Evolutionary conservation across 2,113 vertebrate genomes (phyloP), one percentile per base, ranked within the genome.

Genomic region (Pelusios castaneus): DNA sequence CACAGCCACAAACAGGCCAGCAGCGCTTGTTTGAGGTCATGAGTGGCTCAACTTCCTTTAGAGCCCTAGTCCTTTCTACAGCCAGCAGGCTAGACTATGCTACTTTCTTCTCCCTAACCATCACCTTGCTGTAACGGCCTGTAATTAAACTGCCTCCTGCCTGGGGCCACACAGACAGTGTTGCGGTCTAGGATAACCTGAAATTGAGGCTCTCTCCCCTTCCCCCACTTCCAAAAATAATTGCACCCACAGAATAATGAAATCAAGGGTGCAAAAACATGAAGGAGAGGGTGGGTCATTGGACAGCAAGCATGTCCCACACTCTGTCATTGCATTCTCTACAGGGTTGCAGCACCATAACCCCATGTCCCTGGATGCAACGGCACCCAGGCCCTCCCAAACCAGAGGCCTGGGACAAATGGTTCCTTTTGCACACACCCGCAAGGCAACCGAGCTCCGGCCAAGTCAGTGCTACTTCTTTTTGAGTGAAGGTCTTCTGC

Each of bases 1-100:
- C 83, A 82, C 7, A 41, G 75, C 83, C 73, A 84, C 78, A 80
- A 43, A 76, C 55, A 1, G 2, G 8, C 8, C 0, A 0, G 21
- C n/a, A 0, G 10, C 19, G 41, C 38, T 13, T 9, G 51, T 22
- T 79, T 49, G 1, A 0, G 6, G 10, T 51, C 5, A 84, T 17
- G 49, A 88, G 76, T 54, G 94, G 76, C 82, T 45, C 87, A 82
- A 54, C 63, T 80, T 79, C 31, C 76, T 75, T 41, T 84, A 84
- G 82, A 52, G 87, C 70, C 4, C 22, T n/a, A n/a, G 21, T 70
- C 67, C 0, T 0, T 22, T 87, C 24, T 80, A 17, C 34, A 22
- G 25, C 8, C 80, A 41, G 75, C 88, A 47, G 47, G 47, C 47
- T 47, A 47, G 47, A 47, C 47, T 17, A 17, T 4, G 2, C 6